These are phyloP conservation scores for Cherax destructor DNA, from an alignment of 1,140 invertebrate species.

Conservation along the genomic window DNA sequence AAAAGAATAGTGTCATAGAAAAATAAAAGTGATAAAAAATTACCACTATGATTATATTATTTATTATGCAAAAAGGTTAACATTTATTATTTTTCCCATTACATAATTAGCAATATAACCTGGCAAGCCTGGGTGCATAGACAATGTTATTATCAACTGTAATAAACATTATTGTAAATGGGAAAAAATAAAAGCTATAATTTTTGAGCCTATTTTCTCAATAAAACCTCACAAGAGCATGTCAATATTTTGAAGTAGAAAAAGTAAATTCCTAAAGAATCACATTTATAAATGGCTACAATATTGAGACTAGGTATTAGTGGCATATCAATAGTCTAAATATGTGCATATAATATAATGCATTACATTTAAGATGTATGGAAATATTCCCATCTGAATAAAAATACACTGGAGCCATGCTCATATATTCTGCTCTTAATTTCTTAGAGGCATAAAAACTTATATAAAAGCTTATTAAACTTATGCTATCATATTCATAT, in stretches of 20 bases:
- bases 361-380: neutral
- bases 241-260: neutral
- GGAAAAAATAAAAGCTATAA: neutral
- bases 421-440: neutral
- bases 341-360: neutral
- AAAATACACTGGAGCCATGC: neutral
- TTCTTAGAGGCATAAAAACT: neutral
- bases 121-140: neutral
- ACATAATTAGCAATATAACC: neutral
- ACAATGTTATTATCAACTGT: neutral
- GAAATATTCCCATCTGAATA: constrained; percentile 10
- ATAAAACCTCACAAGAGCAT: constrained; percentile 6
- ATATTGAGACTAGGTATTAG: constrained; percentile 8
- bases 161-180: neutral
- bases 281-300: neutral
- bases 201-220: constrained; percentile 1
- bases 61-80: constrained; percentile 10
- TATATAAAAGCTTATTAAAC: neutral
- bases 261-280: neutral
- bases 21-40: neutral
- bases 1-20: too few species aligned
- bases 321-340: neutral
- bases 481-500: neutral
- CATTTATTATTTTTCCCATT: neutral
- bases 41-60: neutral